These are phyloP conservation scores for Megalopta genalis DNA, from an alignment of 1,140 invertebrate species.

Conservation along the genomic window DNA sequence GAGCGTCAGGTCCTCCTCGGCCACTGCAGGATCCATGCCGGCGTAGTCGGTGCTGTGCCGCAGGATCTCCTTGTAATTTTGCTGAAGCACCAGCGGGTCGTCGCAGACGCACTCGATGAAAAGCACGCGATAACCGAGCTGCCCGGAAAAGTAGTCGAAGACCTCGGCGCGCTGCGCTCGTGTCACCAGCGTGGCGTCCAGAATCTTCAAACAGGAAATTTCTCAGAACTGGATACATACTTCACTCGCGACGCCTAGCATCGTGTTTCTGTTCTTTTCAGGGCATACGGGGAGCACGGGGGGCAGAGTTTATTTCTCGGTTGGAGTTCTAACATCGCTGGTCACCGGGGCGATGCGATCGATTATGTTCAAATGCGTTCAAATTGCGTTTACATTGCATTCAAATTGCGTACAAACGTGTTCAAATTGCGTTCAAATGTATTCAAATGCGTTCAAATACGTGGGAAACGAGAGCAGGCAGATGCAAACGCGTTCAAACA, in stretches of 20 bases:
- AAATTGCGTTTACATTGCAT: too few species aligned
- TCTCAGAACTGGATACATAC: background rate
- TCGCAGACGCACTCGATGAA: constrained; percentile 96
- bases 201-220: constrained; percentile 83
- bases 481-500: too few species aligned
- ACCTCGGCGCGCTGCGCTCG: constrained; percentile 88
- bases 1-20: constrained; percentile 89
- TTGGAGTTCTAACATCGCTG: too few species aligned
- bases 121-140: constrained; percentile 91
- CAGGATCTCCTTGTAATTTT: constrained; percentile 94
- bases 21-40: constrained; percentile 87
- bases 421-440: too few species aligned
- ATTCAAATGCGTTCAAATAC: too few species aligned
- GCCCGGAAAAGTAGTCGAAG: constrained; percentile 85
- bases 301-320: background rate
- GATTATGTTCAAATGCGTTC: too few species aligned
- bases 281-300: background rate
- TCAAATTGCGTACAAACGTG: too few species aligned
- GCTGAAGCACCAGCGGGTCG: constrained; percentile 89
- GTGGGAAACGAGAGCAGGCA: too few species aligned
- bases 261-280: too few species aligned
- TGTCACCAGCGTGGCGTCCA: constrained; percentile 96
- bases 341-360: too few species aligned
- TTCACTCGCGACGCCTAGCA: too few species aligned
- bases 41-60: constrained; percentile 94